Evolutionary conservation across 1,140 invertebrate species (phyloP).

Genomic region (Aphaenogaster ashmeadi): DNA sequence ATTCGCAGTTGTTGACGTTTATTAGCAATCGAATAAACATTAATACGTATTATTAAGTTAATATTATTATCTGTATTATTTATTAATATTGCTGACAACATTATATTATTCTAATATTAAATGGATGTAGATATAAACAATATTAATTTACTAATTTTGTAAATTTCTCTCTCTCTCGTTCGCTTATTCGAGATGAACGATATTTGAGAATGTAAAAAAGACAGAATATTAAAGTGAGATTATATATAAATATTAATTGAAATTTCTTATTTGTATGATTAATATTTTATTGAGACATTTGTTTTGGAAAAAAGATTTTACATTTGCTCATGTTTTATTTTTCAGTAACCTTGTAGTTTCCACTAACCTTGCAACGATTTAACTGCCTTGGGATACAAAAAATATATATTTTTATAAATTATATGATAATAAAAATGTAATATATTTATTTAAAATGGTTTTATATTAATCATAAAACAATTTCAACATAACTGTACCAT

Average conservation of each 20-base stretch:
- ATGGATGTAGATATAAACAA: background rate
- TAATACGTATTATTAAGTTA: constrained; percentile 5
- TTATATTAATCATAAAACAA: background rate
- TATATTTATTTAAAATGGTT: too few species aligned
- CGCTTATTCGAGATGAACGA: background rate
- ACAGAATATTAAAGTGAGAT: background rate
- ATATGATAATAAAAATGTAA: background rate
- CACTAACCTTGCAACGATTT: background rate
- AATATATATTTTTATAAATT: background rate
- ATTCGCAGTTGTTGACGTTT: background rate
- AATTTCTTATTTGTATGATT: constrained; percentile 9
- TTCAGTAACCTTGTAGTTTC: too few species aligned
- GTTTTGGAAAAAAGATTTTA: background rate
- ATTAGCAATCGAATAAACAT: background rate
- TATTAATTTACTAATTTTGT: background rate
- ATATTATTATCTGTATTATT: constrained; percentile 2
- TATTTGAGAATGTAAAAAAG: background rate
- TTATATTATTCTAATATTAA: background rate
- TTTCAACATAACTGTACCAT: background rate
- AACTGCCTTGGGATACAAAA: background rate
- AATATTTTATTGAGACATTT: background rate
- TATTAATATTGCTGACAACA: background rate
- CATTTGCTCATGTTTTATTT: background rate
- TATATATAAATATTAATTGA: background rate
- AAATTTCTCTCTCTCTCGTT: background rate